These are phyloP conservation scores for Eupithecia dodoneata DNA, from an alignment of 2,888 invertebrate species.

Conservation along the genomic window DNA sequence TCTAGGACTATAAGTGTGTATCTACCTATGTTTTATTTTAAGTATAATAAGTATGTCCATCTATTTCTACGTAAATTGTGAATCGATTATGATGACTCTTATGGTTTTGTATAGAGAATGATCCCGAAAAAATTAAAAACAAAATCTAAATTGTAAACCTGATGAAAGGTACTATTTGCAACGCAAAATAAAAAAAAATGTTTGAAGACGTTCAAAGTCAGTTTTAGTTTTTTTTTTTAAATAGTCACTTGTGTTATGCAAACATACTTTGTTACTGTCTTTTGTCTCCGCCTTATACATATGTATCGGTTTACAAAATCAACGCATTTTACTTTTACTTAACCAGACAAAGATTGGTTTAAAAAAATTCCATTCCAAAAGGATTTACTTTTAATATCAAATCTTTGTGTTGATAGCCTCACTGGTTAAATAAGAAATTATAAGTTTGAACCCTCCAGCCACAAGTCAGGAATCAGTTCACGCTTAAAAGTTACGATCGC, in stretches of 20 bases:
- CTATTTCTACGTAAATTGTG: not conserved
- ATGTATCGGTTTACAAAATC: too few relatives aligned
- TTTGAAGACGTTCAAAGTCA: not conserved
- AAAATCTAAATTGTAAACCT: too few relatives aligned
- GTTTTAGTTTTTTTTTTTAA: not conserved
- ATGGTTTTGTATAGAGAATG: not conserved
- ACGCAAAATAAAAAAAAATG: not conserved
- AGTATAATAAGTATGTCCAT: not conserved
- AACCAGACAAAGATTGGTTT: too few relatives aligned
- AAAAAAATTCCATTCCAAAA: too few relatives aligned
- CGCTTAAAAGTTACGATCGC: conserved; percentile 17
- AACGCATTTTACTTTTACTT: too few relatives aligned
- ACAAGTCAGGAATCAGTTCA: conserved; percentile 15
- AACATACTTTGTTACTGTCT: too few relatives aligned
- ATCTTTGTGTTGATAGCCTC: too few relatives aligned
- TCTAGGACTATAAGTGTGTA: not conserved
- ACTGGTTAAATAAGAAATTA: not conserved
- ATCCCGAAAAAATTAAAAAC: not conserved
- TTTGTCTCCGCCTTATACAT: too few relatives aligned
- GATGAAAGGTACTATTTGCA: not conserved
- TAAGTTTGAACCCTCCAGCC: not conserved
- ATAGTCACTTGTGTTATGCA: not conserved
- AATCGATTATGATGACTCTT: not conserved
- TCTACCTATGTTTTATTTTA: not conserved
- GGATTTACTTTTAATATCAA: too few relatives aligned